A percentile compares a stretch with the other conserved stretches of the same genome.
Evolutionary conservation across 2,797 vertebrate genomes (phyloP).

Genomic region (Sebastes oblongus): DNA sequence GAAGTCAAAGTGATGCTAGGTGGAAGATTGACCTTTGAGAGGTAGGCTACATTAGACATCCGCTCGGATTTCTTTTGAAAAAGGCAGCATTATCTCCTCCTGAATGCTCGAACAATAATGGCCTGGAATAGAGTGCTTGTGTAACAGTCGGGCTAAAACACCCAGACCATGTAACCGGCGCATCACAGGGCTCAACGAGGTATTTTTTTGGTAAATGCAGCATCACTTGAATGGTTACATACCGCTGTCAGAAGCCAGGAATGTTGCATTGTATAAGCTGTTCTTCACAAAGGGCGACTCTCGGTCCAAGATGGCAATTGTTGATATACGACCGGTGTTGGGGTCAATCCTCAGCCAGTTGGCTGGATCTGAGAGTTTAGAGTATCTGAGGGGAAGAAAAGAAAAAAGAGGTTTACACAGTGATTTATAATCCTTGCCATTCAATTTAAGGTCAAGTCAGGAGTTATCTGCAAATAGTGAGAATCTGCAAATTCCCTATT

Average conservation of each 20-base stretch:
- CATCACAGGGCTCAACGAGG: slow-evolving; percentile 28
- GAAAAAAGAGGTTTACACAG: background rate
- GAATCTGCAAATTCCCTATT: background rate
- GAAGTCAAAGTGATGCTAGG: slow-evolving; percentile 38
- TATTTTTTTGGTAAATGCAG: slow-evolving; percentile 28
- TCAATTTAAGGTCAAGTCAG: background rate
- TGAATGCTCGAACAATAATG: slow-evolving; percentile 41
- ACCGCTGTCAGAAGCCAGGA: slow-evolving; percentile 95
- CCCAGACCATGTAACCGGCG: slow-evolving; percentile 21
- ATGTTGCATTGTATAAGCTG: slow-evolving; percentile 95
- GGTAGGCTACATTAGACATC: slow-evolving; percentile 32
- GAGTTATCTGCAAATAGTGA: background rate
- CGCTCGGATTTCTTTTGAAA: slow-evolving; percentile 31
- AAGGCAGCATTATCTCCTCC: slow-evolving; percentile 43
- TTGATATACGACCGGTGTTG: slow-evolving; percentile 89
- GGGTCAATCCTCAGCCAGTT: slow-evolving; percentile 95
- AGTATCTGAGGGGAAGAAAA: slow-evolving; percentile 85
- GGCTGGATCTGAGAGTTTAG: slow-evolving; percentile 93
- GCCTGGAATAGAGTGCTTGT: slow-evolving; percentile 30
- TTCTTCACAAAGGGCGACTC: slow-evolving; percentile 95
- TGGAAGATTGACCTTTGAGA: slow-evolving; percentile 58
- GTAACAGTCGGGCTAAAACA: slow-evolving; percentile 47
- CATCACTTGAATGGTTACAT: slow-evolving; percentile 58
- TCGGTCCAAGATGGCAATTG: slow-evolving; percentile 91
- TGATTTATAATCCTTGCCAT: background rate